A percentile compares a stretch with the other conserved stretches of the same genome.
Evolutionary conservation across 2,113 vertebrate species (phyloP).

Genomic region (Gobius niger): DNA sequence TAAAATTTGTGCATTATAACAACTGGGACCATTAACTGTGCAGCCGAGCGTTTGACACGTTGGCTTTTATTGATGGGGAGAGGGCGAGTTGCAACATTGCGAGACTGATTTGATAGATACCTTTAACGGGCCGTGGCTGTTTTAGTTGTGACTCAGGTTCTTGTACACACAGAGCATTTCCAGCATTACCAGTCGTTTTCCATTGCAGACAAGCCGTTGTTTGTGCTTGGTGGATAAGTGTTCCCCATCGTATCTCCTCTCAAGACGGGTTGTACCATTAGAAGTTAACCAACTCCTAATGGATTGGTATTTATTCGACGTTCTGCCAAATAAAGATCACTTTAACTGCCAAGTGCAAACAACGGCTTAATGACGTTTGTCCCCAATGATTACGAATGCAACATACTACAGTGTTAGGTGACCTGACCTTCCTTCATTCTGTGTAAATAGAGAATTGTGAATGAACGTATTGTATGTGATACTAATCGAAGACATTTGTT

Average conservation of each 20-base stretch:
- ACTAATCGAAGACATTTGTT: not conserved
- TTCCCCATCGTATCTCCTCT: too few species aligned
- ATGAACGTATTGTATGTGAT: not conserved
- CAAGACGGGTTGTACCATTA: too few species aligned
- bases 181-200: not conserved
- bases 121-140: constrained; percentile 15
- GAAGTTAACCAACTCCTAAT: too few species aligned
- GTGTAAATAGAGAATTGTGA: not conserved
- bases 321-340: too few species aligned
- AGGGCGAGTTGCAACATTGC: constrained; percentile 34
- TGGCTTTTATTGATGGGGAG: constrained; percentile 44
- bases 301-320: too few species aligned
- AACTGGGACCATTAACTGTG: constrained; percentile 52
- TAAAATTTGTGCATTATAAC: constrained; percentile 47
- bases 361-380: too few species aligned
- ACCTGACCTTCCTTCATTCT: too few species aligned
- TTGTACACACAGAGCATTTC: constrained; percentile 3
- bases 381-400: too few species aligned
- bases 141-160: constrained; percentile 22
- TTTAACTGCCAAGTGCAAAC: too few species aligned
- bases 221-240: too few species aligned
- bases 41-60: constrained; percentile 41
- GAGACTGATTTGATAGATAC: constrained; percentile 28
- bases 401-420: too few species aligned
- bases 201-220: too few species aligned